phyloP scores from a whole-genome alignment of 2,113 vertebrate species.

The Mola mola region DNA sequence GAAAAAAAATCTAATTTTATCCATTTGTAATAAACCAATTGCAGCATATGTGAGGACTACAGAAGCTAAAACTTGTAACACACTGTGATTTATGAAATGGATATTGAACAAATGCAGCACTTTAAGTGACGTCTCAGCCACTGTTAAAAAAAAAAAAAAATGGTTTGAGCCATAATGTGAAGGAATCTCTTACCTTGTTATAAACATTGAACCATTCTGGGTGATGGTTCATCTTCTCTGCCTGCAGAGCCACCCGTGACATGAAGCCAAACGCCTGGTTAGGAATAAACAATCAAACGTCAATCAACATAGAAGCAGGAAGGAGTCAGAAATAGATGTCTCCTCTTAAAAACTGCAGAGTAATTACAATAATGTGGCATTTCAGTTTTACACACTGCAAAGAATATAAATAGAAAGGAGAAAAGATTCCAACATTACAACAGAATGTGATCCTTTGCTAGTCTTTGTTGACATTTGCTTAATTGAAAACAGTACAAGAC shows the following conservation, averaged over 20 bases:
- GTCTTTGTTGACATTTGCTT: too few species aligned
- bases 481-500: too few species aligned
- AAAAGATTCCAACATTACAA: too few species aligned
- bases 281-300: conserved; percentile 36
- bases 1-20: conserved; percentile 34
- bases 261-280: conserved; percentile 97
- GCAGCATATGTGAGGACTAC: conserved; percentile 13
- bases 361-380: too few species aligned
- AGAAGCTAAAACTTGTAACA: conserved; percentile 13
- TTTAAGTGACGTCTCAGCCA: conserved; percentile 7
- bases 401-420: too few species aligned
- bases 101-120: conserved; percentile 10
- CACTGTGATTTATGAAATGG: conserved; percentile 19
- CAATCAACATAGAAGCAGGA: conserved; percentile 21
- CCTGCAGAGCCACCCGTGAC: conserved; percentile 94
- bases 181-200: conserved; percentile 88
- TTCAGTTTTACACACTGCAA: too few species aligned
- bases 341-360: too few species aligned
- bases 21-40: conserved; percentile 39
- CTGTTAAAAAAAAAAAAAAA: background rate
- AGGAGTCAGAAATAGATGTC: too few species aligned
- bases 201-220: conserved; percentile 98
- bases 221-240: conserved; percentile 99
- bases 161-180: conserved; percentile 10
- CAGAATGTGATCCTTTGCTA: too few species aligned